Base-by-base conservation (phyloP, 2,888 invertebrate species). In the Argynnis bischoffii region DNA sequence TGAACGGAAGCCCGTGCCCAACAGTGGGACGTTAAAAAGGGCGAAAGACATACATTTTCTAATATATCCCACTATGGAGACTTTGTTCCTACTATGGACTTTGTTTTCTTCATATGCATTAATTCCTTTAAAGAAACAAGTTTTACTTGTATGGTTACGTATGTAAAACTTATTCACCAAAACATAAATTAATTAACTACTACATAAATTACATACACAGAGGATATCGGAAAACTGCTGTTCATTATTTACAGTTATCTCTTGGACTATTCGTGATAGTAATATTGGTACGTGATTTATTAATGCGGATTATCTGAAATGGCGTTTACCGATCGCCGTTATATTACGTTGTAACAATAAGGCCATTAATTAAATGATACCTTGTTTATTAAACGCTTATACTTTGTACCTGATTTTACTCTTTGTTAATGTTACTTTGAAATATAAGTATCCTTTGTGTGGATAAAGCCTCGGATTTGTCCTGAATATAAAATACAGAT, bases 301-400 rank as follows among this genome's bases (percentile, higher is more conserved):
- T 66, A 55, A 54, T 18, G 66, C 21, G 55, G n/a, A 66, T 66
- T 55, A 48, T 60, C 26, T 46, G 26, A 48, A 55, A 50, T 54
- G 48, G 54, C 66, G 50, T 61, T 60, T 31, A 46, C 54, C 41
- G 48, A 16, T 54, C n/a, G 47, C 14, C 14, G 15, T 4, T 51
- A 16, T 61, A 41, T 18, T 51, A 15, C 53, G 3, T 35, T 53
- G 35, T 18, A 53, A 61, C 51, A 61, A 61, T 61, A 41, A 3
- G 8, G 5, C 18, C 18, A 35, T 53, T 61, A 21, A 61, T 61
- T 35, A 61, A 18, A 14, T 61, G 61, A 61, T 15, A 14, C 15
- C 50, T 41, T 15, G 15, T 59, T 31, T 16, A 41, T 55, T 26
- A 59, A 48, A 26, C 16, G 48, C 6, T 47, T 48, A 26, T 8